Conservation (phyloP, 1,140 invertebrate genomes). For the Asobara japonica region DNA sequence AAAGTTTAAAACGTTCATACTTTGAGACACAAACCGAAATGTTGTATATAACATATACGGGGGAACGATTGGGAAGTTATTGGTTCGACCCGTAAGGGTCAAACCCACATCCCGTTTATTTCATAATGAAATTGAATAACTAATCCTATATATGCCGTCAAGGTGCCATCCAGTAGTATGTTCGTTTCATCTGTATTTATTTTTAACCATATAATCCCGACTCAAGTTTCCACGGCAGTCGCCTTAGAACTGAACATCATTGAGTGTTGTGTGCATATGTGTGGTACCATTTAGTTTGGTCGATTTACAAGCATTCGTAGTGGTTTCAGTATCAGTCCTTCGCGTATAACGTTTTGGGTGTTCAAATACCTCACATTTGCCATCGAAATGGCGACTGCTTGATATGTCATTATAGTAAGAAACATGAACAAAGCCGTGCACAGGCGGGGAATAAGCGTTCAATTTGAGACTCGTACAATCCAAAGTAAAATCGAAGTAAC, state of each 20-base stretch:
- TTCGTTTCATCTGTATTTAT: background rate
- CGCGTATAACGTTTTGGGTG: background rate
- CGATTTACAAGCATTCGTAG: background rate
- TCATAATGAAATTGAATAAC: too few species aligned
- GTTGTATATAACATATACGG: too few species aligned
- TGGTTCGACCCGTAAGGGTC: too few species aligned
- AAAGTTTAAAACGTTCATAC: too few species aligned
- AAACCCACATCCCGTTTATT: too few species aligned
- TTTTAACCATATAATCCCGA: conserved; percentile 4
- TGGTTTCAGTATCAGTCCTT: background rate
- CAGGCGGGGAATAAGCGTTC: too few species aligned
- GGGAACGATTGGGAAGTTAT: too few species aligned
- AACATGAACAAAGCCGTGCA: background rate
- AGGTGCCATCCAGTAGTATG: conserved; percentile 8
- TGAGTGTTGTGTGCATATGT: background rate
- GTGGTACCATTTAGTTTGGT: background rate
- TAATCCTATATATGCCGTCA: too few species aligned
- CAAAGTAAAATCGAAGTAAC: background rate
- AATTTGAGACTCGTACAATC: too few species aligned
- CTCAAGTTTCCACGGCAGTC: background rate
- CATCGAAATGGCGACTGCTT: background rate
- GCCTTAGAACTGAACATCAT: background rate
- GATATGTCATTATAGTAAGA: background rate
- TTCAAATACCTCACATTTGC: background rate
- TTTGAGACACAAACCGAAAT: too few species aligned